Base-by-base conservation (phyloP, 2,797 vertebrate genomes). In the Pseudochirops cupreus region DNA sequence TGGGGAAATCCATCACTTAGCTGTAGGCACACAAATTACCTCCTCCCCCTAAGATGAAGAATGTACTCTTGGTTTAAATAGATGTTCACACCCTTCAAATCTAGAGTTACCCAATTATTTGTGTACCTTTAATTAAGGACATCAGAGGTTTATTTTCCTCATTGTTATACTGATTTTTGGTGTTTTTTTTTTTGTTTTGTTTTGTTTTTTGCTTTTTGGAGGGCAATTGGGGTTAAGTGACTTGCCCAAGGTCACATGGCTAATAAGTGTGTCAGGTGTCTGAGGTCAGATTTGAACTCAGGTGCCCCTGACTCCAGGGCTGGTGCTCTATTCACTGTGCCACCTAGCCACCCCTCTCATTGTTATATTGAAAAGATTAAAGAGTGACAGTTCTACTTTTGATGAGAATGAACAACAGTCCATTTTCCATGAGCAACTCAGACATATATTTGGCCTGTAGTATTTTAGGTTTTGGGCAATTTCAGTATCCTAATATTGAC, bases 1-100 rank as follows among this genome's bases (percentile, higher is more conserved):
- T 5, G 1, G 96, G 91, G 97, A 97, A 91, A 97, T 97, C 96
- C 96, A 97, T 98, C 12, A 50, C 97, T 97, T 94, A 97, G 95
- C 96, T 91, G 96, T 87, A 97, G 21, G 92, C 95, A 92, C 96
- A 97, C 93, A 96, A 97, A 97, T 97, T 96, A 96, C 24, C 56
- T 87, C 74, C 74, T 46, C 74, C 58, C 90, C 94, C 87, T 94
- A 93, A 93, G 56, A 93, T 93, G 91, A 96, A 97, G 96, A 97
- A 92, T 94, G 94, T 18, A 67, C 67, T 96, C 94, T 21, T 55
- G 91, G 57, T 92, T 93, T 55, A 93, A 95, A 67, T 33, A 92
- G 54, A 91, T 89, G 82, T 94, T 92, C 92, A 91, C 0, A 0
- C 57, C 91, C 46, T 90, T 58, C 91, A 31, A 46, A 90, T 92